Evolutionary conservation across 1,140 invertebrate species (phyloP).

Genomic region (Drosophila kepulauana): DNA sequence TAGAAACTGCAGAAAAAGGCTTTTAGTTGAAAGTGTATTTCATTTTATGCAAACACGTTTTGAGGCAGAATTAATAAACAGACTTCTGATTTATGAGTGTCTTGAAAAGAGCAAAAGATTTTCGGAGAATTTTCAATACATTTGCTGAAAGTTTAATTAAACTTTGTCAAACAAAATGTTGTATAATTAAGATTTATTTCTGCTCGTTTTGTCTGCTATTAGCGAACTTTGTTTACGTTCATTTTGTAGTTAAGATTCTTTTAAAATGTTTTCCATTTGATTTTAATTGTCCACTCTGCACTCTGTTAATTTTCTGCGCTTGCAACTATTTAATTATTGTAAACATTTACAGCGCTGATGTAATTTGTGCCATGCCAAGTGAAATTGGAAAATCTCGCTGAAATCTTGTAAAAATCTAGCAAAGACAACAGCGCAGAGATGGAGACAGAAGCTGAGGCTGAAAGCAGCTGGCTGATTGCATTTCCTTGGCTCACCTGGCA

Average conservation of each 20-base stretch:
- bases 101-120: no score
- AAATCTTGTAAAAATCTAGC: slow-evolving; percentile 46
- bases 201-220: no score
- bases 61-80: no score
- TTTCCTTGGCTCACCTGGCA: slow-evolving; percentile 58
- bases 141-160: no score
- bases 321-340: background rate
- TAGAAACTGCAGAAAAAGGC: background rate
- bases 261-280: background rate
- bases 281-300: background rate
- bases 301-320: background rate
- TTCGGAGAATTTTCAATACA: no score
- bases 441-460: slow-evolving; percentile 5
- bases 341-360: slow-evolving; percentile 19
- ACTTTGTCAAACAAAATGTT: no score
- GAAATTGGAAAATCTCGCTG: slow-evolving; percentile 39
- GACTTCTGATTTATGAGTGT: no score
- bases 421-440: slow-evolving; percentile 40
- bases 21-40: no score
- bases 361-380: background rate
- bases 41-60: no score
- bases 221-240: no score
- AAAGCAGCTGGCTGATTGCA: slow-evolving; percentile 62
- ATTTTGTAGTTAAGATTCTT: no score
- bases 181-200: no score